Base-by-base conservation (phyloP, 2,797 vertebrate genomes). In the Gambelia wislizenii region DNA sequence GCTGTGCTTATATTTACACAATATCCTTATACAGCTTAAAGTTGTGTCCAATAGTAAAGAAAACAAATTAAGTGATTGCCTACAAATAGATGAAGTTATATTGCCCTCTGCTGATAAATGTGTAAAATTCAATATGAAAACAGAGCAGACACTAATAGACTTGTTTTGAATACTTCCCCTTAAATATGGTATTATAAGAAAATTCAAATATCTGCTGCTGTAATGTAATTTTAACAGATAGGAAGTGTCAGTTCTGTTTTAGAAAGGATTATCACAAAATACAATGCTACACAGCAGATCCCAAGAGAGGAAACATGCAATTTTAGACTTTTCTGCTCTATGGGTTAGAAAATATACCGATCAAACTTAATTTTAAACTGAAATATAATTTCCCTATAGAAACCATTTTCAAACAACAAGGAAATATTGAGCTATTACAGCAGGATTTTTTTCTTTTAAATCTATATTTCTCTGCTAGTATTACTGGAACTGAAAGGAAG, bases 41-140 rank as follows among this genome's bases (percentile, higher is more conserved):
- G 91, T 85, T 54, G 89, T 90, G 86, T 90, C 79, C 70, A 89
- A 89, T n/a, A 36, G 89, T 72, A 83, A 80, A 86, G 44, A 76
- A 84, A 59, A 81, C 77, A 92, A 94, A 93, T 88, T 91, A 94
- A 89, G 87, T 76, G 16, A 69, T 87, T 83, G 74, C 74, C 86
- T 86, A n/a, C 36, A 94, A 92, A 93, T 89, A 0, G 49, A 89
- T 93, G 85, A 93, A 90, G 89, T 92, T 88, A 92, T 80, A 96
- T 82, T 96, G 96, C 96, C 96, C 96, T 97, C 97, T 97, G 86
- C 95, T 97, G 97, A 95, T 85, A 8, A 96, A 91, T 42, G 72
- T 64, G 33, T 93, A 69, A 92, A 94, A 96, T 0, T 83, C 56
- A 47, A 78, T 74, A 86, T 47, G 89, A 94, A 91, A 85, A 4